Percentiles rank a stretch among this genome's conserved stretches.
Conservation (phyloP, 2,113 vertebrate genomes). For the Poeciliopsis retropinna region DNA sequence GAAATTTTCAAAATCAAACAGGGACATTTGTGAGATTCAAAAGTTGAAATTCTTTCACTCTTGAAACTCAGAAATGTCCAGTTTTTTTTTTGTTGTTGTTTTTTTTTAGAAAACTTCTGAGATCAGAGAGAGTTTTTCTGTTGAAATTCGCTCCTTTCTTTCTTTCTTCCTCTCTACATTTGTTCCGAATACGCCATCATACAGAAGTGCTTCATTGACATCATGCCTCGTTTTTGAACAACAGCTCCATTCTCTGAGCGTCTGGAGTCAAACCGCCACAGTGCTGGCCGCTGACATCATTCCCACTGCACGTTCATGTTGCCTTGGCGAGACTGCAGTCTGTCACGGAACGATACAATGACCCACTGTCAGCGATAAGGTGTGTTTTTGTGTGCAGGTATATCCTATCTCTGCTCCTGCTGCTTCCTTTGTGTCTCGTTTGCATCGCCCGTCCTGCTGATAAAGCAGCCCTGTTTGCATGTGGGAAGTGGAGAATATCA, state of each 20-base stretch:
- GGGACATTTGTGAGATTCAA: neutral
- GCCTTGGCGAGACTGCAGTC: conserved; percentile 25
- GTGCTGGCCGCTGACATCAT: conserved; percentile 56
- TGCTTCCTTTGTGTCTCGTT: conserved; percentile 57
- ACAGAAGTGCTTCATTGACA: neutral
- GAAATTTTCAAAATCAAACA: too few relatives aligned
- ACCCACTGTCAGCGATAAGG: conserved; percentile 47
- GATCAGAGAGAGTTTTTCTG: too few relatives aligned
- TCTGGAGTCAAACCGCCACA: conserved; percentile 29
- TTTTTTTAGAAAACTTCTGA: too few relatives aligned
- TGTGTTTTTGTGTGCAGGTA: conserved; percentile 28
- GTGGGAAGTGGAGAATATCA: conserved; percentile 7
- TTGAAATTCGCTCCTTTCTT: too few relatives aligned
- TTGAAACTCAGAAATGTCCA: too few relatives aligned
- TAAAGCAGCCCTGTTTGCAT: conserved; percentile 48
- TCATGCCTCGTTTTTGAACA: neutral
- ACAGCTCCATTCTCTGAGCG: neutral
- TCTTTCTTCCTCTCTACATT: too few relatives aligned
- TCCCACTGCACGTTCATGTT: conserved; percentile 29
- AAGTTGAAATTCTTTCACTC: too few relatives aligned
- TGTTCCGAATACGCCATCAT: too few relatives aligned
- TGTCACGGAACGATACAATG: conserved; percentile 41
- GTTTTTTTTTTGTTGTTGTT: too few relatives aligned
- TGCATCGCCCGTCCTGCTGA: conserved; percentile 45
- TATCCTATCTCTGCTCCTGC: conserved; percentile 39